Percentiles rank a stretch among this genome's conserved stretches.
Evolutionary conservation across 2,888 invertebrate genomes (phyloP).

Genomic region (Andrena praecox): DNA sequence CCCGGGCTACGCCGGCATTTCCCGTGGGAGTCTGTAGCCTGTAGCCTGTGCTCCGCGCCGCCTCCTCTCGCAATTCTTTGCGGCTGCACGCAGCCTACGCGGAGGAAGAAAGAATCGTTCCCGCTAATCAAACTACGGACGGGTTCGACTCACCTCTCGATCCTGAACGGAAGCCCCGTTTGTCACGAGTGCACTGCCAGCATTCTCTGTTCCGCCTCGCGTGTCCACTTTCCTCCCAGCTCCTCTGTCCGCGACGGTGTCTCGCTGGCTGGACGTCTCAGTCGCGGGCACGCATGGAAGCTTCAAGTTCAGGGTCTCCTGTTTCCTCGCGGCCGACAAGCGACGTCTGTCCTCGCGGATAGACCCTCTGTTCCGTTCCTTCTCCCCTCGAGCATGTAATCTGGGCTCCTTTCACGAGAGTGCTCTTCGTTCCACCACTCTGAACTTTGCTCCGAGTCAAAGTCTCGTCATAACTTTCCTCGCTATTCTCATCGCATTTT

Average conservation of each 20-base stretch:
- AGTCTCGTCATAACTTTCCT: slow-evolving; percentile 15
- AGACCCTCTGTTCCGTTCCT: not conserved
- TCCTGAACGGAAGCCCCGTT: slow-evolving; percentile 77
- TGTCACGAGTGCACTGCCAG: slow-evolving; percentile 77
- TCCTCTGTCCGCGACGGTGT: not conserved
- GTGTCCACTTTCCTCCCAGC: slow-evolving; percentile 28
- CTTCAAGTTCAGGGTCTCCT: slow-evolving; percentile 41
- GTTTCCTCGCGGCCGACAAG: not conserved
- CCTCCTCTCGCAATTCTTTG: slow-evolving; percentile 17
- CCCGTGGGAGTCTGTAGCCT: slow-evolving; percentile 57
- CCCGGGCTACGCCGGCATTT: slow-evolving; percentile 63
- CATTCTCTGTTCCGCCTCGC: slow-evolving; percentile 68
- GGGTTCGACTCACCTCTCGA: slow-evolving; percentile 71
- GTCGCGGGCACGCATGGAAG: slow-evolving; percentile 6
- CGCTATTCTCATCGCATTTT: slow-evolving; percentile 13
- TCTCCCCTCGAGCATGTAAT: slow-evolving; percentile 25
- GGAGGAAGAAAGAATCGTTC: not conserved
- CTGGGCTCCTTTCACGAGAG: slow-evolving; percentile 17
- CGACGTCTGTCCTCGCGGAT: slow-evolving; percentile 5
- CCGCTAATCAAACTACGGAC: not conserved
- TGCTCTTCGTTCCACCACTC: slow-evolving; percentile 13
- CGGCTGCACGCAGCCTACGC: not conserved
- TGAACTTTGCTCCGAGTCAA: not conserved
- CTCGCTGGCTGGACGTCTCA: slow-evolving; percentile 20
- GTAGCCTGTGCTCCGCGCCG: not conserved